These are phyloP conservation scores for Campoletis sonorensis DNA, from an alignment of 1,140 invertebrate species.

Conservation along the genomic window DNA sequence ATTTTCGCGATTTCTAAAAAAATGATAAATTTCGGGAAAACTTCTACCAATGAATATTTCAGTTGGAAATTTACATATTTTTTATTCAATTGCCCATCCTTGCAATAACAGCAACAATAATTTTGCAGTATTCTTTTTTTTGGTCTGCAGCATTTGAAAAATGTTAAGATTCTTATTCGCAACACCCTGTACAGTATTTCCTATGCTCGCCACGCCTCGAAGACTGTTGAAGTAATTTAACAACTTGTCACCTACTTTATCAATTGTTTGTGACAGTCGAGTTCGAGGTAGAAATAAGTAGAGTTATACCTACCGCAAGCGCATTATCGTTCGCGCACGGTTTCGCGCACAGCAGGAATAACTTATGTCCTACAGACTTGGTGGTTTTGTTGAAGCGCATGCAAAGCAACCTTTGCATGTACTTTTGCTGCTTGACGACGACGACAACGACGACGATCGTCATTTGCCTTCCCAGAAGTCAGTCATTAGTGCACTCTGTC, in stretches of 20 bases:
- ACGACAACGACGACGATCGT: constrained; percentile 30
- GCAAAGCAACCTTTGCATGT: constrained; percentile 34
- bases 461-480: constrained; percentile 45
- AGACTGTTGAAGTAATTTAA: constrained; percentile 70
- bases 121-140: too few species aligned
- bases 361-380: constrained; percentile 17
- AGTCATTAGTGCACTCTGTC: constrained; percentile 40
- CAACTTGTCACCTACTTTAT: constrained; percentile 74
- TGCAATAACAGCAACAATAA: too few species aligned
- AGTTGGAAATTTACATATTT: too few species aligned
- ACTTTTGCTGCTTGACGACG: constrained; percentile 15
- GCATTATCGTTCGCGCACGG: constrained; percentile 53
- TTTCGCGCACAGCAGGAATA: constrained; percentile 34
- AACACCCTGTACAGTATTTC: not conserved
- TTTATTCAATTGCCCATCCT: too few species aligned
- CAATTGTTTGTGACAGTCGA: constrained; percentile 65
- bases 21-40: too few species aligned
- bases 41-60: too few species aligned
- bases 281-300: constrained; percentile 27
- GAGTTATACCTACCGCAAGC: constrained; percentile 45
- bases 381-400: constrained; percentile 30
- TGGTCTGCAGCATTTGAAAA: too few species aligned
- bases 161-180: not conserved
- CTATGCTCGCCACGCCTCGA: constrained; percentile 59
- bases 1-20: too few species aligned